Evolutionary conservation across 2,797 vertebrate species (phyloP).

Genomic region (Cyclopterus lumpus): DNA sequence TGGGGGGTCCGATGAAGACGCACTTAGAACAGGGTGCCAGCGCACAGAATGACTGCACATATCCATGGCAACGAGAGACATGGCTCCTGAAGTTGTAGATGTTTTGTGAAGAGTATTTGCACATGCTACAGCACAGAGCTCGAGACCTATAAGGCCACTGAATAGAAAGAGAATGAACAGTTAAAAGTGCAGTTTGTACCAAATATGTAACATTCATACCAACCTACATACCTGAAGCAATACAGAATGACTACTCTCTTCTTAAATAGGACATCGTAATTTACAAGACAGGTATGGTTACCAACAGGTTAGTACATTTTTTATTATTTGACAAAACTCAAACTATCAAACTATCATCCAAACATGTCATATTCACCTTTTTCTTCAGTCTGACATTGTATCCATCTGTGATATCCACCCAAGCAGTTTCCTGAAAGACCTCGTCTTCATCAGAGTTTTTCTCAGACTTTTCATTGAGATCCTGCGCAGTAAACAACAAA

Average conservation of each 20-base stretch:
- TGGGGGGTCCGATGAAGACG: constrained; percentile 88
- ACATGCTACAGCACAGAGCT: constrained; percentile 92
- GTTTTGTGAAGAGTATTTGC: constrained; percentile 92
- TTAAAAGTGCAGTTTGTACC: neutral
- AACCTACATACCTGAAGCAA: neutral
- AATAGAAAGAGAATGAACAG: neutral
- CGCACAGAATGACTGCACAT: constrained; percentile 88
- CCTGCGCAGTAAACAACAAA: constrained; percentile 78
- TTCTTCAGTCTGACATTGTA: constrained; percentile 82
- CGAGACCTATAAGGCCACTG: constrained; percentile 94
- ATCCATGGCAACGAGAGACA: constrained; percentile 89
- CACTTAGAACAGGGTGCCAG: constrained; percentile 91
- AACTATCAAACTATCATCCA: neutral
- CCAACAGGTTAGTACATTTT: neutral
- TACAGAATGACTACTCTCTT: neutral
- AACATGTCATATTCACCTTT: constrained; percentile 74
- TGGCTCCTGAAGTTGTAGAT: constrained; percentile 91
- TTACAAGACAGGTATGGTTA: neutral
- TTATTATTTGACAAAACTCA: neutral
- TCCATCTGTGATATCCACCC: constrained; percentile 91
- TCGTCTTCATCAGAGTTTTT: constrained; percentile 83
- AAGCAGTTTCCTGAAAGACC: constrained; percentile 90
- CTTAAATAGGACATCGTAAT: neutral
- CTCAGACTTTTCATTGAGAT: constrained; percentile 85
- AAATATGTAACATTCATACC: neutral